Evolutionary conservation across 2,888 invertebrate genomes (phyloP).

Genomic region (Chrysolina haemoptera): DNA sequence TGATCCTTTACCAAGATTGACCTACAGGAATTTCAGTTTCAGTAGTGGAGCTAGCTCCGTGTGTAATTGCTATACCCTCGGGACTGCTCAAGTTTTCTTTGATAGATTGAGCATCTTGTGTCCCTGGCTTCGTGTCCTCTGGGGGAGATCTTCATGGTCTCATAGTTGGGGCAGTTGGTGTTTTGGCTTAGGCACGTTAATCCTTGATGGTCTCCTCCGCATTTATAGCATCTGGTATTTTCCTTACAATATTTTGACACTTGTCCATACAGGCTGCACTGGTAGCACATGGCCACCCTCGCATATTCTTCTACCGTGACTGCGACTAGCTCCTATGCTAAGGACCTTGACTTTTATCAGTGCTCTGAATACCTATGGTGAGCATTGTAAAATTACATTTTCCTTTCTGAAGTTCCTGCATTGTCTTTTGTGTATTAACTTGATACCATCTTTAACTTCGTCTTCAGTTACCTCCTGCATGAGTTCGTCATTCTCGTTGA

Average conservation of each 20-base stretch:
- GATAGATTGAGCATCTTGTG: too few species aligned
- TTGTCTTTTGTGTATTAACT: background rate
- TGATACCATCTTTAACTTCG: background rate
- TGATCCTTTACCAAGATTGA: too few species aligned
- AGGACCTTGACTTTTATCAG: background rate
- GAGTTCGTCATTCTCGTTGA: background rate
- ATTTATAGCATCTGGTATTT: background rate
- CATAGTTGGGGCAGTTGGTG: background rate
- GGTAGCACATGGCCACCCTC: background rate
- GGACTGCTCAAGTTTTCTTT: too few species aligned
- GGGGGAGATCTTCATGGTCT: background rate
- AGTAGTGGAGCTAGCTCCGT: too few species aligned
- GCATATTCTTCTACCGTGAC: background rate
- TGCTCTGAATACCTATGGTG: background rate
- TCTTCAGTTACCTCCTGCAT: background rate
- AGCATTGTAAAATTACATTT: background rate
- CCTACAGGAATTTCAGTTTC: too few species aligned
- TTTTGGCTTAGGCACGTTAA: background rate
- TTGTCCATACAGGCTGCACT: background rate
- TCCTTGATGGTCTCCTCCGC: background rate
- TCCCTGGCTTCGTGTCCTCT: constrained; percentile 1
- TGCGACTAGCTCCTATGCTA: background rate
- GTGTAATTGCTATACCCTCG: too few species aligned
- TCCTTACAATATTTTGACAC: constrained; percentile 3
- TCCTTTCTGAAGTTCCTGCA: background rate